These are phyloP conservation scores for Acrocera orbiculus DNA, from an alignment of 2,888 invertebrate species.

Conservation along the genomic window DNA sequence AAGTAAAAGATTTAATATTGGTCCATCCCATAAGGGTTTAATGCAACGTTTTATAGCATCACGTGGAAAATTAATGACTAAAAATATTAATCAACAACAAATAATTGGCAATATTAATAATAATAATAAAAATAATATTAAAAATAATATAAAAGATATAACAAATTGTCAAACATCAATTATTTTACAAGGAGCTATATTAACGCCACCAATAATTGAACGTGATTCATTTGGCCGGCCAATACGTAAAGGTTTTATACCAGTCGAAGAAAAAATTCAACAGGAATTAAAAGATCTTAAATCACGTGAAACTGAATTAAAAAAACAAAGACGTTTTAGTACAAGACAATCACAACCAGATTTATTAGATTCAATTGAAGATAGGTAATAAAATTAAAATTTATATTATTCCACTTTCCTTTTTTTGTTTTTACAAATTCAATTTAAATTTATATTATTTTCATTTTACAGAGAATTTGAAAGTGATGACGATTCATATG, in stretches of 20 bases:
- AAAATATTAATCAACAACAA: conserved; percentile 9
- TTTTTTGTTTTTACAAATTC: background rate
- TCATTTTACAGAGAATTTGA: conserved; percentile 19
- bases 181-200: conserved; percentile 22
- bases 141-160: background rate
- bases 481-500: conserved; percentile 42
- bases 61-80: conserved; percentile 47
- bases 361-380: conserved; percentile 41
- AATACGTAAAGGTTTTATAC: conserved; percentile 58
- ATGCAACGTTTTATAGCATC: conserved; percentile 75
- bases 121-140: conserved; percentile 5
- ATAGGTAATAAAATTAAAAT: conserved; percentile 31
- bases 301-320: conserved; percentile 60
- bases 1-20: conserved; percentile 44
- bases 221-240: conserved; percentile 44
- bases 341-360: conserved; percentile 44
- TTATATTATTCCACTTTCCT: background rate
- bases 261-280: conserved; percentile 78
- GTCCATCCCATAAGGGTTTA: conserved; percentile 51
- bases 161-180: conserved; percentile 7
- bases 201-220: conserved; percentile 32
- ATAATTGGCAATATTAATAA: background rate
- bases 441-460: background rate
- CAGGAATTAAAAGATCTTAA: conserved; percentile 73
- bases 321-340: conserved; percentile 45